phyloP scores from a whole-genome alignment of 2,797 vertebrate species.

The Falco biarmicus region DNA sequence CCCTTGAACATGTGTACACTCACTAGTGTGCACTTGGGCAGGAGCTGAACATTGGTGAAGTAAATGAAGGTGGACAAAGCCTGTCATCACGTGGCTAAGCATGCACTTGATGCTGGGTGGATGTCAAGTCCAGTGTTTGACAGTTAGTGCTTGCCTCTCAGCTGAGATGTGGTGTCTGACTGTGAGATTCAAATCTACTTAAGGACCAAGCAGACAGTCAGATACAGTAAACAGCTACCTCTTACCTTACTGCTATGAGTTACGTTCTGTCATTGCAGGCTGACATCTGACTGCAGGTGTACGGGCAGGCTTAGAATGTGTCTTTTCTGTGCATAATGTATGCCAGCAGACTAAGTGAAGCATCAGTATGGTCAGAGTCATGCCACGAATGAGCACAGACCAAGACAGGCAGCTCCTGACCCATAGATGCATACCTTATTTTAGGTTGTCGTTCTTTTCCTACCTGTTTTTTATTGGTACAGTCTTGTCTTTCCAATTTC shows the following conservation, averaged over 20 bases:
- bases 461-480: background rate
- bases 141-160: background rate
- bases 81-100: background rate
- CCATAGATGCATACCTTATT: background rate
- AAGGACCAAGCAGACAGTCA: background rate
- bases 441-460: background rate
- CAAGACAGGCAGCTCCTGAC: background rate
- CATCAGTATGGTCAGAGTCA: background rate
- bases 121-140: background rate
- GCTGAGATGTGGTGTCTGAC: background rate
- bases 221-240: background rate
- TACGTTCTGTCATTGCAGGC: background rate
- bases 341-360: background rate
- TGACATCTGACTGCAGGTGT: background rate
- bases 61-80: background rate
- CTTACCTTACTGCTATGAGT: background rate
- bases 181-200: background rate
- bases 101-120: background rate
- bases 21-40: background rate
- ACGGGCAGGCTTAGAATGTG: fast-evolving
- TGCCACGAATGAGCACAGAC: background rate
- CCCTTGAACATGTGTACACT: background rate
- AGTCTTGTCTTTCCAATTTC: background rate
- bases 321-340: background rate
- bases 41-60: background rate